These are phyloP conservation scores for Euura lappo DNA, from an alignment of 1,140 invertebrate species.

Conservation along the genomic window DNA sequence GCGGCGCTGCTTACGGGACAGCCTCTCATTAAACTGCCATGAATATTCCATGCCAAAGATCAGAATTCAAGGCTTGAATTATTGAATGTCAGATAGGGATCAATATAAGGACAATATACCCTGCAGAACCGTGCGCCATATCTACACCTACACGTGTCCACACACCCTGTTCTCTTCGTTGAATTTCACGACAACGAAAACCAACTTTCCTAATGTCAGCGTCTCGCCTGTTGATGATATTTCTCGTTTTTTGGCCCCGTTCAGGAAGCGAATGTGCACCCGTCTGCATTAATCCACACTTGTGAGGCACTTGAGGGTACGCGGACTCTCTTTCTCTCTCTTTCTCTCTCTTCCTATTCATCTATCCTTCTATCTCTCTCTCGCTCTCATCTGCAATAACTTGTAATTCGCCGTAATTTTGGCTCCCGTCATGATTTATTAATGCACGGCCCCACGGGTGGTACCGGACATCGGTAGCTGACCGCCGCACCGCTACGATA, in stretches of 20 bases:
- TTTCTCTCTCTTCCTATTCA: too few species aligned
- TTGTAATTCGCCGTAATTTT: slow-evolving; percentile 7
- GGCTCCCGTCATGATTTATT: slow-evolving; percentile 1
- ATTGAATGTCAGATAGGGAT: slow-evolving; percentile 3
- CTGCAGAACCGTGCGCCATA: not conserved
- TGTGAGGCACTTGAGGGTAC: not conserved
- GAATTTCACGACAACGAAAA: too few species aligned
- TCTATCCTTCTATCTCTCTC: too few species aligned
- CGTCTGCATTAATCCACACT: not conserved
- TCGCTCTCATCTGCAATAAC: not conserved
- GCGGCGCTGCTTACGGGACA: not conserved
- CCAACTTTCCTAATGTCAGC: too few species aligned
- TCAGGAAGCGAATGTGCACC: not conserved
- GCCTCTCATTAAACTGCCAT: slow-evolving; percentile 4
- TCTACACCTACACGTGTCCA: not conserved
- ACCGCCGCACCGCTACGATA: too few species aligned
- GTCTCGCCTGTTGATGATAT: not conserved
- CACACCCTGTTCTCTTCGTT: not conserved
- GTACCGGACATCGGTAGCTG: not conserved
- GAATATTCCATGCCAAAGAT: slow-evolving; percentile 3
- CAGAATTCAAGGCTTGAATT: not conserved
- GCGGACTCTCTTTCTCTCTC: not conserved
- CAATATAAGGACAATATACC: slow-evolving; percentile 5
- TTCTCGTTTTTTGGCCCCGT: not conserved
- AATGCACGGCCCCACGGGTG: slow-evolving; percentile 1